Evolutionary conservation across 2,113 vertebrate genomes (phyloP).

Genomic region (Neotoma lepida): DNA sequence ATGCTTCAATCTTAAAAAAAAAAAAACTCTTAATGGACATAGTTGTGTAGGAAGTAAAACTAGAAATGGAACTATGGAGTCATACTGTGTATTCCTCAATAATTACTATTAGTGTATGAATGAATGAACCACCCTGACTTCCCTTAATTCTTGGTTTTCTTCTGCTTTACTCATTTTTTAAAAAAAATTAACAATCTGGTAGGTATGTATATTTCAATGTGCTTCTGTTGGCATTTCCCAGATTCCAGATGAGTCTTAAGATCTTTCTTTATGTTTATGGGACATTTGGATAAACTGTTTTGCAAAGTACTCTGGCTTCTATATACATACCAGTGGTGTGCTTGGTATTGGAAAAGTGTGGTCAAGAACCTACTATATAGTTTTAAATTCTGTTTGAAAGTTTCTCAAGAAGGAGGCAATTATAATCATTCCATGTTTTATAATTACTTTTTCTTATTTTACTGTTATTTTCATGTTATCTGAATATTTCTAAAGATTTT

Average conservation of each 20-base stretch:
- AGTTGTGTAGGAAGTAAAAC: not conserved
- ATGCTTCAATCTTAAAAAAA: not conserved
- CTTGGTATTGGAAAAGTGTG: not conserved
- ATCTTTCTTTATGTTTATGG: not conserved
- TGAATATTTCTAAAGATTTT: not conserved
- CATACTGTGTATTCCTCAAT: not conserved
- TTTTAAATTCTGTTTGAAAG: not conserved
- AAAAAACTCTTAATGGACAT: not conserved
- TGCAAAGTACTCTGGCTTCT: not conserved
- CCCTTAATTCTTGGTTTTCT: not conserved
- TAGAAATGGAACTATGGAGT: not conserved
- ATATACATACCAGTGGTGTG: not conserved
- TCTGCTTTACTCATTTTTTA: not conserved
- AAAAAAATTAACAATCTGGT: not conserved
- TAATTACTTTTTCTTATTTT: constrained; percentile 2
- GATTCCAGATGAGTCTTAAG: not conserved
- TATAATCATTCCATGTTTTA: not conserved
- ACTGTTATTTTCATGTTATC: not conserved
- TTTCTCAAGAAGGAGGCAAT: not conserved
- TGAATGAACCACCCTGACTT: not conserved
- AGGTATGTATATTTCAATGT: not conserved
- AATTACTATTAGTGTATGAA: not conserved
- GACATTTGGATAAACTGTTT: not conserved
- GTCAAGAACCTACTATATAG: not conserved
- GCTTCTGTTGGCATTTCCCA: not conserved